phyloP scores from a whole-genome alignment of 23 tunicate species.

The Styela clava region DNA sequence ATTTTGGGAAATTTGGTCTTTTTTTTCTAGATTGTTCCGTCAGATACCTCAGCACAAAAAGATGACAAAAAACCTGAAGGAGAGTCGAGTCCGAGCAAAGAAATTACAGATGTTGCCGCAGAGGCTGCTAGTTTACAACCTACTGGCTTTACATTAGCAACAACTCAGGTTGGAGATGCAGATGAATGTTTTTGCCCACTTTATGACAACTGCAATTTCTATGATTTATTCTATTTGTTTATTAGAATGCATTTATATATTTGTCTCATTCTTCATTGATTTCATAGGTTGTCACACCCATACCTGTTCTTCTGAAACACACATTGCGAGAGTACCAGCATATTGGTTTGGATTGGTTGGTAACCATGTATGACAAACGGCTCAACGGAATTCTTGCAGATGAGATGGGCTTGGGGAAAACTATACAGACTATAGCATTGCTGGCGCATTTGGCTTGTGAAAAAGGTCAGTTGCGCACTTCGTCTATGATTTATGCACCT shows the following conservation, averaged over 20 bases:
- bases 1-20: background rate
- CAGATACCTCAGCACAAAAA: background rate
- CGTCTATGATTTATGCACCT: background rate
- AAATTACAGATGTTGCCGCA: constrained; percentile 78
- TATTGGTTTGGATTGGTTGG: constrained; percentile 96
- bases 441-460: constrained; percentile 96
- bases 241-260: too few species aligned
- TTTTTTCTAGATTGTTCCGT: constrained; percentile 10
- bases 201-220: too few species aligned
- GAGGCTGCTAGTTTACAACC: constrained; percentile 91
- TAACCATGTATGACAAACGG: constrained; percentile 79
- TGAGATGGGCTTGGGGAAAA: constrained; percentile 99
- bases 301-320: constrained; percentile 69
- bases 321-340: constrained; percentile 92
- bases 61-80: constrained; percentile 3
- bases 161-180: constrained; percentile 64
- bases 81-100: constrained; percentile 48
- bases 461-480: constrained; percentile 46
- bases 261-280: background rate
- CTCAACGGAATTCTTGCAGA: constrained; percentile 96
- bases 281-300: constrained; percentile 87
- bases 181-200: too few species aligned
- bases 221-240: too few species aligned
- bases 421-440: constrained; percentile 96
- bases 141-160: constrained; percentile 90